phyloP scores from a whole-genome alignment of 2,797 vertebrate genomes.

The Peromyscus attwateri region DNA sequence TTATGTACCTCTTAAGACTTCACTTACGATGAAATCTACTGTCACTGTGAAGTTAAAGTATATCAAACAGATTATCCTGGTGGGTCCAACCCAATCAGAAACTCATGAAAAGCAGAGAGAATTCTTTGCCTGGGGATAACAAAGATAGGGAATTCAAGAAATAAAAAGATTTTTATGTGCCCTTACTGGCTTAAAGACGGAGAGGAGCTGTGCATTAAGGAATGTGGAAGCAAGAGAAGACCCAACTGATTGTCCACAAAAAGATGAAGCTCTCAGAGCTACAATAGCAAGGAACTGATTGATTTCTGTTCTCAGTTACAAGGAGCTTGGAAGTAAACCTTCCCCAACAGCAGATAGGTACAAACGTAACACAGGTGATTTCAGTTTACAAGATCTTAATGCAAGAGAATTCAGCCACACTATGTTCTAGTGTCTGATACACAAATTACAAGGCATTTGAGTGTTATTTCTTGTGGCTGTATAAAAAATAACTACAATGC shows the following conservation, averaged over 20 bases:
- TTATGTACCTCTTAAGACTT: neutral
- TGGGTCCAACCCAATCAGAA: constrained; percentile 16
- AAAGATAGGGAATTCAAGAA: neutral
- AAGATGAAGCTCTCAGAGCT: neutral
- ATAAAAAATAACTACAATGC: neutral
- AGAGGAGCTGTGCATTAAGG: neutral
- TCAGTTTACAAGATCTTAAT: neutral
- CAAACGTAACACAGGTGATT: neutral
- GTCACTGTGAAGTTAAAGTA: neutral
- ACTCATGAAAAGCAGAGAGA: neutral
- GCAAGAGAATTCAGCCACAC: neutral
- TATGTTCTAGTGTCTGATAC: neutral
- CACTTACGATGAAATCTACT: neutral
- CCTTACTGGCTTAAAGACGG: neutral
- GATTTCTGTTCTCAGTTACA: neutral
- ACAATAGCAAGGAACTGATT: constrained; percentile 1
- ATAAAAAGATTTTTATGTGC: neutral
- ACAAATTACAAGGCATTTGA: neutral
- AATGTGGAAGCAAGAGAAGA: neutral
- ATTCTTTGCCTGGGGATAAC: constrained; percentile 25
- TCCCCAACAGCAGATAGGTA: neutral
- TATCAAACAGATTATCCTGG: neutral
- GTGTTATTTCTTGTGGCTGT: neutral
- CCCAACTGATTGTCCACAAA: neutral
- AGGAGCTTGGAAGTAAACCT: neutral